Evolutionary conservation across 2,113 vertebrate species (phyloP), one percentile per base, ranked within the genome.

Genomic region (Lophura nycthemera): DNA sequence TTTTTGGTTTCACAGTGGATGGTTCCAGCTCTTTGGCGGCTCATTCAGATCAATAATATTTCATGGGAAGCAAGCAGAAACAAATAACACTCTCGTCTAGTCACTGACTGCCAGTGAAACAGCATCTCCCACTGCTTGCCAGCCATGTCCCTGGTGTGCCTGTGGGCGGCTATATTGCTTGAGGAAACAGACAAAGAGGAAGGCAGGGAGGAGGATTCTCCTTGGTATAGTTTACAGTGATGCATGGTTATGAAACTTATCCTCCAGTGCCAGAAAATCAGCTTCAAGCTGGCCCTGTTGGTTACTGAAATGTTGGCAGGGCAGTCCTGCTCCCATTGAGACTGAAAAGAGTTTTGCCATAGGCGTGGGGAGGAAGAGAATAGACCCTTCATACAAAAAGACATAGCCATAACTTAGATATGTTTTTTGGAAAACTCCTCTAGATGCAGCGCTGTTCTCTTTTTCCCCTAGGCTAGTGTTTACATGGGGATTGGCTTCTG

Each of bases 1-100:
- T 95, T 91, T 96, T 83, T 86, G 32, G n/a, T 25, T 67, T 96
- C 88, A 82, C 61, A 89, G 64, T 75, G 89, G 94, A 88, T 8
- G 9, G 83, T 93, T 96, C 65, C 86, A 95, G 14, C 73, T 83
- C 83, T 96, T 93, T 85, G 88, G 96, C 61, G 66, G 83, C 91
- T 78, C 76, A 42, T 52, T 93, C 27, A 32, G 93, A 93, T 95
- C 96, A 93, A 88, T 95, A 96, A 93, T 95, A 97, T 97, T 97
- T 96, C 95, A 90, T 87, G 96, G 89, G 96, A 98, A 97, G 92
- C 84, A 97, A 94, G 95, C 92, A 96, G 96, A 96, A 97, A 97
- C 89, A 97, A 97, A 97, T 65, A 54, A 97, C 83, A 90, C 73
- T 43, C 54, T 96, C 48, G 3, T 93, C 95, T 96, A 72, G 96